phyloP scores from a whole-genome alignment of 2,797 vertebrate genomes.

The Lateolabrax maculatus region DNA sequence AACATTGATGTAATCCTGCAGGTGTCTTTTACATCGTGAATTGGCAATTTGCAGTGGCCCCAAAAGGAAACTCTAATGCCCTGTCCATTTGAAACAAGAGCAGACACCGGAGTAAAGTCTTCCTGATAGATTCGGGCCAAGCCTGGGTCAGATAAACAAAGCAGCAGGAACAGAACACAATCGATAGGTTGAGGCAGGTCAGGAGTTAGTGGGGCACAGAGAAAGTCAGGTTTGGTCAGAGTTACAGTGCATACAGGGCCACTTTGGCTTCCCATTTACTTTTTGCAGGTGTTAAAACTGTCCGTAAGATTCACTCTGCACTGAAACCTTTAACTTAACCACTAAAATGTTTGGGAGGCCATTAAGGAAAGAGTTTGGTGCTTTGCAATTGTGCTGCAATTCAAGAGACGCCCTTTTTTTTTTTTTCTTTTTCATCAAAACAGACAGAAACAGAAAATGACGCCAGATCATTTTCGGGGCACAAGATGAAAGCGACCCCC shows the following conservation, averaged over 20 bases:
- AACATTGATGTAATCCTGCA: not conserved
- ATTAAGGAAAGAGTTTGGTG: not conserved
- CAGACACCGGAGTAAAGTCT: slow-evolving; percentile 38
- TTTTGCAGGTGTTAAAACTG: not conserved
- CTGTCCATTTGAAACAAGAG: slow-evolving; percentile 32
- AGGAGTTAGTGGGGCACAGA: slow-evolving; percentile 47
- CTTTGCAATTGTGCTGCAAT: not conserved
- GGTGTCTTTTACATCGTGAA: slow-evolving; percentile 7
- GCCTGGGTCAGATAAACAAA: slow-evolving; percentile 68
- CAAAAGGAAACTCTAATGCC: not conserved
- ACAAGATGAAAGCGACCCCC: slow-evolving; percentile 54
- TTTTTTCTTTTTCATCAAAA: slow-evolving; percentile 5
- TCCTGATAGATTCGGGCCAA: slow-evolving; percentile 49
- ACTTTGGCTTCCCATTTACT: slow-evolving; percentile 17
- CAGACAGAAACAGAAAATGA: slow-evolving; percentile 29
- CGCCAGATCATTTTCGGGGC: slow-evolving; percentile 13
- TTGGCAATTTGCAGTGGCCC: slow-evolving; percentile 29
- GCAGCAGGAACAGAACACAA: slow-evolving; percentile 55
- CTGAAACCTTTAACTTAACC: not conserved
- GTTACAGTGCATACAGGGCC: slow-evolving; percentile 5
- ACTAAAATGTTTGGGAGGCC: slow-evolving; percentile 18
- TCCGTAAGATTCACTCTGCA: not conserved
- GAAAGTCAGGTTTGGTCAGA: slow-evolving; percentile 36
- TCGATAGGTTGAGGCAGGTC: slow-evolving; percentile 58
- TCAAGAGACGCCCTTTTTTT: not conserved